A percentile compares a stretch with the other conserved stretches of the same genome.
phyloP scores from a whole-genome alignment of 2,888 invertebrate genomes.

The Villa cingulata region DNA sequence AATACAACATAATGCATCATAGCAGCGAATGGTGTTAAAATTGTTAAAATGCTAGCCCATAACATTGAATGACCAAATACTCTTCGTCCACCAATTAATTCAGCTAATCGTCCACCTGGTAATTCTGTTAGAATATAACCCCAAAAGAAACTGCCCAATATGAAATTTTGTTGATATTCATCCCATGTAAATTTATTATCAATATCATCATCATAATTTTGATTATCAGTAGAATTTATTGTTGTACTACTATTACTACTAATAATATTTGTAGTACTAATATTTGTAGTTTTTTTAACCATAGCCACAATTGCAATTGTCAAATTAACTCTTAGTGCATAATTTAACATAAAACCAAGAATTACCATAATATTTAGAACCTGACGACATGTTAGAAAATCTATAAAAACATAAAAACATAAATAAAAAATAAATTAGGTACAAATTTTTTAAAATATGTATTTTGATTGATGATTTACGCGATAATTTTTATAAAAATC shows the following conservation, averaged over 20 bases:
- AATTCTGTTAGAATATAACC: constrained; percentile 82
- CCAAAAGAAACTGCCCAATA: constrained; percentile 83
- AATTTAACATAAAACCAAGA: constrained; percentile 80
- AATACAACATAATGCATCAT: constrained; percentile 53
- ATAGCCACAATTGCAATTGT: constrained; percentile 79
- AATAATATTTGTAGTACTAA: constrained; percentile 18
- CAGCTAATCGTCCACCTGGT: constrained; percentile 76
- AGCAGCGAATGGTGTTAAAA: constrained; percentile 67
- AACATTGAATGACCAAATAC: constrained; percentile 82
- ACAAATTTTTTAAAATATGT: too few relatives aligned
- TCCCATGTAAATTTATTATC: constrained; percentile 59
- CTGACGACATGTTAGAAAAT: constrained; percentile 62
- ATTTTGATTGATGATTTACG: too few relatives aligned
- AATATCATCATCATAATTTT: constrained; percentile 11
- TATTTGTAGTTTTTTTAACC: constrained; percentile 41
- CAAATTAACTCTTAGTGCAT: constrained; percentile 73
- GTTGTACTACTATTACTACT: neutral
- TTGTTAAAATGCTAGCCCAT: constrained; percentile 63
- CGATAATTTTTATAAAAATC: too few relatives aligned
- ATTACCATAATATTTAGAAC: constrained; percentile 74
- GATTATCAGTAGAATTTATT: constrained; percentile 2
- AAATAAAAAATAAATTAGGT: too few relatives aligned
- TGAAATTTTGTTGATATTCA: constrained; percentile 61
- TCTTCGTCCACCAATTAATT: constrained; percentile 64
- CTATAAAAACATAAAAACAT: constrained; percentile 36